These are phyloP conservation scores for Oryzias sinensis DNA, from an alignment of 2,797 vertebrate species.

Conservation along the genomic window DNA sequence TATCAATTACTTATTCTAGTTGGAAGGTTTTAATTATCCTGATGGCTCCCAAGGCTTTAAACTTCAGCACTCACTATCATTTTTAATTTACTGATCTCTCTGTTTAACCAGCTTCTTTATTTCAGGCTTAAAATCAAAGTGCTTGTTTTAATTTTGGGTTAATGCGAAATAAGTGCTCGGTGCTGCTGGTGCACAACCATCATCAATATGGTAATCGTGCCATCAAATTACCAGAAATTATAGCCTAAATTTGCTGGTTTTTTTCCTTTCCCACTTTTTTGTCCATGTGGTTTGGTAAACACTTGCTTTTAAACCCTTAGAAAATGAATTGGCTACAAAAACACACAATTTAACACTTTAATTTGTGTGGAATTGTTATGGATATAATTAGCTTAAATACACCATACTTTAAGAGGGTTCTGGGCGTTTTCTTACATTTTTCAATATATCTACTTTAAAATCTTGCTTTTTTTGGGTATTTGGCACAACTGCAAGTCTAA, in stretches of 20 bases:
- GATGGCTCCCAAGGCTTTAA: conserved; percentile 3
- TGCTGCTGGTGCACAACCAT: neutral
- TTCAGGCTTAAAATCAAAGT: conserved; percentile 30
- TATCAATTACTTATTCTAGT: conserved; percentile 14
- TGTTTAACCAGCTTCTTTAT: conserved; percentile 17
- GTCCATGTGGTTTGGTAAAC: neutral
- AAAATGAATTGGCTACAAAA: too few relatives aligned
- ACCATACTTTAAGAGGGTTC: too few relatives aligned
- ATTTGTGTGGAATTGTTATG: too few relatives aligned
- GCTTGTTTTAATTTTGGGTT: conserved; percentile 34
- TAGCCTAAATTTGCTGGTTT: neutral
- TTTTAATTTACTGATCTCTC: conserved; percentile 11
- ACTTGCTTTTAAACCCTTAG: too few relatives aligned
- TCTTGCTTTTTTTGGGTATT: too few relatives aligned
- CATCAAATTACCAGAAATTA: conserved; percentile 7
- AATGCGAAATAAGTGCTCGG: conserved; percentile 28
- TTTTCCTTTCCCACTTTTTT: neutral
- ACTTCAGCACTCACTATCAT: neutral
- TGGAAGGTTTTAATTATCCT: neutral
- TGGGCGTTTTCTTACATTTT: too few relatives aligned
- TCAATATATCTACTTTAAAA: too few relatives aligned
- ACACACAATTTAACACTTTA: too few relatives aligned
- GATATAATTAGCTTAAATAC: too few relatives aligned
- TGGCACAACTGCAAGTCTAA: too few relatives aligned
- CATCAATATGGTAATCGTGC: conserved; percentile 4